A percentile compares a stretch with the other conserved stretches of the same genome.
phyloP scores from a whole-genome alignment of 2,113 vertebrate species.

The Pseudopodoces humilis region DNA sequence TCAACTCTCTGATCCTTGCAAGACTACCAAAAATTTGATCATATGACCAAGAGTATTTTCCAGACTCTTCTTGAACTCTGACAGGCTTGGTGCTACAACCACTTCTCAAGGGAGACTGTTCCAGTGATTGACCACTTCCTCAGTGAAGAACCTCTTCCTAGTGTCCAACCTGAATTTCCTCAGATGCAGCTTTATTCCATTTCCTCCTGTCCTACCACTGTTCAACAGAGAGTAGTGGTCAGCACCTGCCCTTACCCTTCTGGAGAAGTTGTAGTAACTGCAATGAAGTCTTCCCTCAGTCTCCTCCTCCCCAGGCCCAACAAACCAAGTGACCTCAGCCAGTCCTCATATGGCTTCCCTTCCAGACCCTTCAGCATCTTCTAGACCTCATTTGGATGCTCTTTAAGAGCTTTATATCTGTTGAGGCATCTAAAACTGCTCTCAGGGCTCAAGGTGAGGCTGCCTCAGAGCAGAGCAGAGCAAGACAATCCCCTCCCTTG shows the following conservation, averaged over 20 bases:
- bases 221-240: background rate
- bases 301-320: background rate
- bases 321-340: background rate
- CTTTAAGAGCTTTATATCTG: background rate
- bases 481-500: background rate
- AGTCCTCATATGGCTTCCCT: background rate
- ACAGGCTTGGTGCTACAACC: background rate
- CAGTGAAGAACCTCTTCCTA: background rate
- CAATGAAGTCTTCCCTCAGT: background rate
- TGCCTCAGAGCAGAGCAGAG: background rate
- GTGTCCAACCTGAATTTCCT: background rate
- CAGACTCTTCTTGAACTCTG: background rate
- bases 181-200: background rate
- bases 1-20: background rate
- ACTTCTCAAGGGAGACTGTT: background rate
- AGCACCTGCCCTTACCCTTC: background rate
- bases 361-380: background rate
- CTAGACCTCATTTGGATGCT: background rate
- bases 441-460: fast-evolving
- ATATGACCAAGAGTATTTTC: background rate
- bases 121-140: background rate
- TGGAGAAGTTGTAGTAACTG: background rate
- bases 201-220: fast-evolving
- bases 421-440: background rate
- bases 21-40: background rate